phyloP scores from a whole-genome alignment of 2,888 invertebrate species.

The Nowickia ferox region DNA sequence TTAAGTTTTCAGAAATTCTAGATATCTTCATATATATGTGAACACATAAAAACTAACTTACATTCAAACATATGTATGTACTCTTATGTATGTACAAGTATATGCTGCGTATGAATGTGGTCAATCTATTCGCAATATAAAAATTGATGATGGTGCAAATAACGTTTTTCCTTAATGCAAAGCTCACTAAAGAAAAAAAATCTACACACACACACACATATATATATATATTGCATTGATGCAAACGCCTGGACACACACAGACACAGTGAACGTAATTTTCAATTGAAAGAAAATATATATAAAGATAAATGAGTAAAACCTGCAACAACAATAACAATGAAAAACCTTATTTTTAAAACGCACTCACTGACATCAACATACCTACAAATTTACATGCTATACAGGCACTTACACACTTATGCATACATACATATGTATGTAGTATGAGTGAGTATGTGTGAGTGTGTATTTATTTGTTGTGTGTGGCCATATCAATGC shows the following conservation, averaged over 20 bases:
- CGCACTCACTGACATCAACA: conserved; percentile 28
- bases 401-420: not conserved
- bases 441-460: not conserved
- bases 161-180: conserved; percentile 61
- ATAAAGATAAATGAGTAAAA: conserved; percentile 68
- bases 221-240: too few species aligned
- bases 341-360: conserved; percentile 36
- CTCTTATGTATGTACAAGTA: too few species aligned
- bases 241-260: too few species aligned
- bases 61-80: not conserved
- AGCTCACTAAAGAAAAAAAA: conserved; percentile 35
- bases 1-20: not conserved
- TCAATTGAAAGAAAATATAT: conserved; percentile 67
- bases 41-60: not conserved
- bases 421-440: not conserved
- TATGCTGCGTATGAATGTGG: not conserved
- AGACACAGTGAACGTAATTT: conserved; percentile 49
- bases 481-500: too few species aligned
- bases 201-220: not conserved
- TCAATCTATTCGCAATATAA: conserved; percentile 48
- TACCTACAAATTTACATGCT: not conserved
- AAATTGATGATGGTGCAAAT: conserved; percentile 71
- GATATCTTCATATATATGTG: not conserved
- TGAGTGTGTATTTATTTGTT: not conserved
- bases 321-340: conserved; percentile 12